phyloP scores from a whole-genome alignment of 2,797 vertebrate species.

The Sebastes ruberrimus region DNA sequence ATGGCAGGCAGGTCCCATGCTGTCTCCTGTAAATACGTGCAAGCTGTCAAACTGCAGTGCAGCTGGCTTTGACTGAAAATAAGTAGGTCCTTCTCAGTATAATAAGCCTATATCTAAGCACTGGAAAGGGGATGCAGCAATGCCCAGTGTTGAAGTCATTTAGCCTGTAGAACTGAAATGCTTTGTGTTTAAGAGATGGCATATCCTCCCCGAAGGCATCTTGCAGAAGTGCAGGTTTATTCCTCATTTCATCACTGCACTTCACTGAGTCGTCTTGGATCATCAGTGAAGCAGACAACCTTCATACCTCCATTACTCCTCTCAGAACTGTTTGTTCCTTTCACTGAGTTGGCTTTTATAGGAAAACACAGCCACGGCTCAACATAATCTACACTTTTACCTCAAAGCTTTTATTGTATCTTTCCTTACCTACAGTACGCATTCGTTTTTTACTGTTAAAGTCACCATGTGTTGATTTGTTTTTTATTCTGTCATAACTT shows the following conservation, averaged over 20 bases:
- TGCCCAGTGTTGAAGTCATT: constrained; percentile 12
- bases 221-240: constrained; percentile 54
- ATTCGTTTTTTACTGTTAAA: neutral
- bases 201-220: constrained; percentile 21
- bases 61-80: constrained; percentile 28
- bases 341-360: constrained; percentile 26
- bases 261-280: constrained; percentile 53
- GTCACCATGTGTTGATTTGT: neutral
- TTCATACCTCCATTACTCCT: constrained; percentile 49
- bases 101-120: constrained; percentile 1
- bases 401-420: constrained; percentile 4
- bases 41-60: constrained; percentile 37
- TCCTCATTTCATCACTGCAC: constrained; percentile 57
- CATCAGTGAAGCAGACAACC: constrained; percentile 52
- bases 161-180: constrained; percentile 12
- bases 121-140: neutral
- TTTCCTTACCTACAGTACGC: neutral
- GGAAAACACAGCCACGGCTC: constrained; percentile 30
- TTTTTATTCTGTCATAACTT: neutral
- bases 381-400: constrained; percentile 17
- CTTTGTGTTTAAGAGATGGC: constrained; percentile 45
- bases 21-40: constrained; percentile 44
- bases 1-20: constrained; percentile 7
- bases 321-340: constrained; percentile 50
- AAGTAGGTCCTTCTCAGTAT: constrained; percentile 1